These are phyloP conservation scores for Cepaea hortensis DNA, from an alignment of 2,888 invertebrate species.

Conservation along the genomic window DNA sequence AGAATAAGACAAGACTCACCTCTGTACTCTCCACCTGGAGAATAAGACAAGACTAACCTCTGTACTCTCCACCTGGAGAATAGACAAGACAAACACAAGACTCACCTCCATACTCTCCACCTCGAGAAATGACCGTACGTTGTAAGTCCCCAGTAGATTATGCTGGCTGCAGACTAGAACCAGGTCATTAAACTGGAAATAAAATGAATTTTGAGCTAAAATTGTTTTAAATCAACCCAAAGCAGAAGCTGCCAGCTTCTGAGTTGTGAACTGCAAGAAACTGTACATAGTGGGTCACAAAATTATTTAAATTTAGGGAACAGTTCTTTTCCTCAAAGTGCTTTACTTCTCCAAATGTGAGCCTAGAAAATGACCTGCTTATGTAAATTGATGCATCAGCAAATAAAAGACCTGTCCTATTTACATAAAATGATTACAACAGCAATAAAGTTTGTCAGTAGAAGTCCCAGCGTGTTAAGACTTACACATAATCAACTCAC, in stretches of 20 bases:
- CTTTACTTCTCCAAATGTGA: too few relatives aligned
- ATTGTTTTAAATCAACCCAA: background rate
- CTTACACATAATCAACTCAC: too few relatives aligned
- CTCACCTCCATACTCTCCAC: slow-evolving; percentile 78
- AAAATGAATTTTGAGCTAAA: too few relatives aligned
- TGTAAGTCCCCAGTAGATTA: slow-evolving; percentile 78
- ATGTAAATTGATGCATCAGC: too few relatives aligned
- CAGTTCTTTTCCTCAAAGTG: too few relatives aligned
- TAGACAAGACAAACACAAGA: slow-evolving; percentile 72
- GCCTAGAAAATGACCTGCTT: too few relatives aligned
- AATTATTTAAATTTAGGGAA: too few relatives aligned
- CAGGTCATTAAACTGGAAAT: slow-evolving; percentile 81
- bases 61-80: slow-evolving; percentile 80
- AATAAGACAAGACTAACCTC: slow-evolving; percentile 67
- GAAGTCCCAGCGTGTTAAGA: too few relatives aligned
- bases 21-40: slow-evolving; percentile 80
- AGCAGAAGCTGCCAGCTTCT: background rate
- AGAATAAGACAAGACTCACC: slow-evolving; percentile 77
- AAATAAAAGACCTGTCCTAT: too few relatives aligned
- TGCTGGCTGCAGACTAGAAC: slow-evolving; percentile 81
- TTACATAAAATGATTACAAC: too few relatives aligned
- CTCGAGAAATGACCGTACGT: slow-evolving; percentile 81
- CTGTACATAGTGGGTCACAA: too few relatives aligned
- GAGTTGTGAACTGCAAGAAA: background rate
- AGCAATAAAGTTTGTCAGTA: too few relatives aligned